Conservation (phyloP, 2,888 invertebrate genomes). For the Tenthredo distinguenda region DNA sequence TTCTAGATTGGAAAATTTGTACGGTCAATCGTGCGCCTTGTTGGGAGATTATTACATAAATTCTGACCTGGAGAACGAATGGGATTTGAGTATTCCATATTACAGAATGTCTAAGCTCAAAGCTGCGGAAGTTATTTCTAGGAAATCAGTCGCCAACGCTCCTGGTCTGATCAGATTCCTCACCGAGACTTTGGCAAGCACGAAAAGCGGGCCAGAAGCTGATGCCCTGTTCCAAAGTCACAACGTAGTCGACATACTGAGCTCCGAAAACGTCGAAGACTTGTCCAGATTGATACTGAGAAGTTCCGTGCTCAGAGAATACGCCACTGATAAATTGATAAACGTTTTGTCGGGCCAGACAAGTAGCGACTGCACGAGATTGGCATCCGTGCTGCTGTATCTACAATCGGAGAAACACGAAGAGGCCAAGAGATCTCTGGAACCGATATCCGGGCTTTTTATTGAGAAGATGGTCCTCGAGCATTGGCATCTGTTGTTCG, state of each 20-base stretch:
- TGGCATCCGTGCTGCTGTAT: constrained; percentile 79
- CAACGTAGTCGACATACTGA: constrained; percentile 73
- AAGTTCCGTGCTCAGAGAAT: constrained; percentile 80
- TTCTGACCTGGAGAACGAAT: constrained; percentile 76
- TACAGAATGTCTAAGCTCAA: constrained; percentile 80
- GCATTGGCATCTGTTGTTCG: constrained; percentile 80
- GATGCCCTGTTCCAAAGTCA: constrained; percentile 78
- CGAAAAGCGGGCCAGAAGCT: constrained; percentile 77
- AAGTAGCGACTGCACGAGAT: constrained; percentile 73
- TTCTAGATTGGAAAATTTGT: constrained; percentile 77
- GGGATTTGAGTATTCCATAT: constrained; percentile 79
- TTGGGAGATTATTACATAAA: constrained; percentile 81
- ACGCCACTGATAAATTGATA: constrained; percentile 81
- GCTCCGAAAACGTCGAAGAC: constrained; percentile 72
- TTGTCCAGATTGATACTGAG: constrained; percentile 79
- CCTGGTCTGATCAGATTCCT: constrained; percentile 72
- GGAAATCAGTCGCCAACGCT: constrained; percentile 70
- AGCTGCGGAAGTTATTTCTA: constrained; percentile 78
- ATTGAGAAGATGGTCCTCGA: constrained; percentile 76
- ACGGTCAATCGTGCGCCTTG: constrained; percentile 80
- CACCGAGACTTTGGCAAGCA: constrained; percentile 74
- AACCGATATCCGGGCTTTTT: constrained; percentile 76
- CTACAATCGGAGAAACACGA: constrained; percentile 79
- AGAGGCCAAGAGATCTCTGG: constrained; percentile 78
- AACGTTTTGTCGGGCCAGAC: constrained; percentile 75